These are phyloP conservation scores for Dermochelys coriacea DNA, from an alignment of 2,797 vertebrate genomes.

Conservation along the genomic window DNA sequence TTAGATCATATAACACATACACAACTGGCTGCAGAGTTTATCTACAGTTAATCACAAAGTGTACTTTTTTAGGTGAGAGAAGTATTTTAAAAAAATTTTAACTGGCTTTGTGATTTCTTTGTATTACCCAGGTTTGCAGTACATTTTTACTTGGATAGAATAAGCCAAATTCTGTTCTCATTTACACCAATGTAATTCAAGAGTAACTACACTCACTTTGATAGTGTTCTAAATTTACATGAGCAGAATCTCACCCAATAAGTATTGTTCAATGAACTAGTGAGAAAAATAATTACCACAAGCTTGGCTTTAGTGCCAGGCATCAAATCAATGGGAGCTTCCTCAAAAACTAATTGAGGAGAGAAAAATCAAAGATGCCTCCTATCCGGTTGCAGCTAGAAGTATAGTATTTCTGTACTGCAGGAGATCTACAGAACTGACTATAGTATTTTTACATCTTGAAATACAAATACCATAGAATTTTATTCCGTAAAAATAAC, in stretches of 20 bases:
- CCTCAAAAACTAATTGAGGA: constrained; percentile 36
- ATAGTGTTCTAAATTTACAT: not conserved
- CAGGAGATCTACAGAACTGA: not conserved
- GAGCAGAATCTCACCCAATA: not conserved
- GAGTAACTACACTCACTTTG: not conserved
- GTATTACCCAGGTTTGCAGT: not conserved
- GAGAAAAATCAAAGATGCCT: constrained; percentile 9
- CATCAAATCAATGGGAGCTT: not conserved
- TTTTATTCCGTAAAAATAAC: not conserved
- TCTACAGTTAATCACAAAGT: not conserved
- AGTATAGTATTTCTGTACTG: not conserved
- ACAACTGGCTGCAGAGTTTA: not conserved
- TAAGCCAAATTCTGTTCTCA: not conserved
- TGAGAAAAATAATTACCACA: not conserved
- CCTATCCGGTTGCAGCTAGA: not conserved
- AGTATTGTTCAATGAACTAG: not conserved
- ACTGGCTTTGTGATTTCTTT: not conserved
- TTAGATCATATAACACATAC: not conserved
- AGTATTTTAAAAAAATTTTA: not conserved
- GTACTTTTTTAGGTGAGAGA: not conserved
- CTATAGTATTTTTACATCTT: not conserved
- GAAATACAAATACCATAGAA: not conserved
- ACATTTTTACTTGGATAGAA: not conserved
- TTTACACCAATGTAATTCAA: not conserved
- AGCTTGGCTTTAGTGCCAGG: constrained; percentile 21